These are phyloP conservation scores for Enteromius fasciolatus DNA, from an alignment of 2,797 vertebrate species.

Conservation along the genomic window DNA sequence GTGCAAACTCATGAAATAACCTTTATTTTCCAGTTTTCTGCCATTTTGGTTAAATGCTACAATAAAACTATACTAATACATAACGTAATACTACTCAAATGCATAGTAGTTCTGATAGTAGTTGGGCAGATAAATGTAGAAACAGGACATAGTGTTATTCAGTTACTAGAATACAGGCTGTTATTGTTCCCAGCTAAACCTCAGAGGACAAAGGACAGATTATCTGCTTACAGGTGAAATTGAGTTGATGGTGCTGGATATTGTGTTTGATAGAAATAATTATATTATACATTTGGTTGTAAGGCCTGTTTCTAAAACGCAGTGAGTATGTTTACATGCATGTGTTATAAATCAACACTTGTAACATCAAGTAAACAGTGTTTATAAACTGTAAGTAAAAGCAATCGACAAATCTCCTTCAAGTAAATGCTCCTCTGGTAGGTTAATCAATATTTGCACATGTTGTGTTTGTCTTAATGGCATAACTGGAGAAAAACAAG, in stretches of 20 bases:
- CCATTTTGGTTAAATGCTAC: neutral
- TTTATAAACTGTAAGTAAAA: neutral
- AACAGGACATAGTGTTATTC: conserved; percentile 55
- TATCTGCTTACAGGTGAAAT: conserved; percentile 32
- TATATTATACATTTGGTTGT: neutral
- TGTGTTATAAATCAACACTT: neutral
- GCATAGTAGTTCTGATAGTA: conserved; percentile 61
- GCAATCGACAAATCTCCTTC: too few species aligned
- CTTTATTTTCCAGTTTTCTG: neutral
- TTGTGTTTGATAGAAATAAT: conserved; percentile 3
- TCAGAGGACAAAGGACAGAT: conserved; percentile 26
- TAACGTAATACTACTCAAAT: neutral
- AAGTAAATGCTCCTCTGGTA: neutral
- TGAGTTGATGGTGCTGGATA: neutral
- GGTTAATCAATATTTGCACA: neutral
- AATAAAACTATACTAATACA: conserved; percentile 60
- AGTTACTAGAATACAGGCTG: conserved; percentile 51
- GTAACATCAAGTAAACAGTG: neutral
- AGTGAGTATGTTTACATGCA: neutral
- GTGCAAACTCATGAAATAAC: too few species aligned
- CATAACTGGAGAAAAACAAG: neutral
- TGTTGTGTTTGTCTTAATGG: neutral
- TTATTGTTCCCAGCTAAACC: conserved; percentile 48
- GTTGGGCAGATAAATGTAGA: conserved; percentile 56
- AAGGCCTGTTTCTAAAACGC: neutral